phyloP scores from a whole-genome alignment of 2,797 vertebrate species.

The Poecilia gillii region DNA sequence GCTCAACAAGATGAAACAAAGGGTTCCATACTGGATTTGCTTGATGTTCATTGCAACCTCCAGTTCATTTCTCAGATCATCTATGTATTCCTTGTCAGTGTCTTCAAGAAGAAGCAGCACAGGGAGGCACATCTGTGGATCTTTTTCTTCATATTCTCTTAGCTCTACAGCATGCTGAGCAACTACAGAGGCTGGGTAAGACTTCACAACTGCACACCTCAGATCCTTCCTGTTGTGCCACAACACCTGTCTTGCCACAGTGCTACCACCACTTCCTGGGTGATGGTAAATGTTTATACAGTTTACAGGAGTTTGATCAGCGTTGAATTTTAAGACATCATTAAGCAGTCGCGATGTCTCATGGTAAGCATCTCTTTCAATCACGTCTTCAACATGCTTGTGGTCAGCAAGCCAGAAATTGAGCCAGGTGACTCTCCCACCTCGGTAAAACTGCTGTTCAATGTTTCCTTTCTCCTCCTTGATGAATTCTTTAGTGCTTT shows the following conservation, averaged over 20 bases:
- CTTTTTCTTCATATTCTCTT: slow-evolving; percentile 84
- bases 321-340: slow-evolving; percentile 43
- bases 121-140: slow-evolving; percentile 75
- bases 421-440: slow-evolving; percentile 76
- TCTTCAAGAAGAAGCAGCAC: slow-evolving; percentile 86
- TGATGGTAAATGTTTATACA: slow-evolving; percentile 86
- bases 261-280: slow-evolving; percentile 89
- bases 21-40: slow-evolving; percentile 64
- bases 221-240: slow-evolving; percentile 83
- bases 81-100: slow-evolving; percentile 82
- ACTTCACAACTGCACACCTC: slow-evolving; percentile 83
- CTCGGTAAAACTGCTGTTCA: slow-evolving; percentile 82
- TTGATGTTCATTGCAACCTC: slow-evolving; percentile 70
- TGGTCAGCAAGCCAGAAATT: slow-evolving; percentile 79
- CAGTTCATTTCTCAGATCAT: slow-evolving; percentile 79
- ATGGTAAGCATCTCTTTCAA: slow-evolving; percentile 76
- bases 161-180: slow-evolving; percentile 81
- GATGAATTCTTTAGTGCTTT: slow-evolving; percentile 66
- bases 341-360: slow-evolving; percentile 69
- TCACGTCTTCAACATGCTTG: slow-evolving; percentile 67
- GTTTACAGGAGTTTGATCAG: slow-evolving; percentile 64
- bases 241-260: slow-evolving; percentile 85
- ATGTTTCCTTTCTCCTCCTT: slow-evolving; percentile 68
- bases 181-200: slow-evolving; percentile 62
- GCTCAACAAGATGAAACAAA: slow-evolving; percentile 83